phyloP scores from a whole-genome alignment of 2,113 vertebrate species.

The Centropristis striata region DNA sequence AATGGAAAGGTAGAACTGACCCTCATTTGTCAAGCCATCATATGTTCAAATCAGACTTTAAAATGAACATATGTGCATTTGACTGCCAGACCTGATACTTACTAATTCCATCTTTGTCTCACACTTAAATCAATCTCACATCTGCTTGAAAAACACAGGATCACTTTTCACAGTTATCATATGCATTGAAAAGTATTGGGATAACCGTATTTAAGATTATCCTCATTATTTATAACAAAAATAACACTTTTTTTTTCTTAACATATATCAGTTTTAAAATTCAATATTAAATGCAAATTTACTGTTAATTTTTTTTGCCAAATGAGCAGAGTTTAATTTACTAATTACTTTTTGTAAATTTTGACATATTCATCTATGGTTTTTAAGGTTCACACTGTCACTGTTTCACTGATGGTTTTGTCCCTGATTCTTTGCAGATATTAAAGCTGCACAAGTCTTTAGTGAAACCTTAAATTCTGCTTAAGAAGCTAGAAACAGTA shows the following conservation, averaged over 20 bases:
- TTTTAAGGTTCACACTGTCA: neutral
- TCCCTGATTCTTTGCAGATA: conserved; percentile 9
- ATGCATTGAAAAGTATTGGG: neutral
- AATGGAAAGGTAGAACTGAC: neutral
- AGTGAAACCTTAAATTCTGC: conserved; percentile 21
- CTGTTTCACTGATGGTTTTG: neutral
- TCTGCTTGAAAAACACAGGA: conserved; percentile 13
- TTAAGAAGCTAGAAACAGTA: conserved; percentile 52
- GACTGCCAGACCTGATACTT: conserved; percentile 21
- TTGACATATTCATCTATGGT: neutral
- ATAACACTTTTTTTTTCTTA: neutral
- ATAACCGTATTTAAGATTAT: neutral
- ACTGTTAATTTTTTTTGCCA: neutral
- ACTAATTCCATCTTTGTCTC: conserved; percentile 25
- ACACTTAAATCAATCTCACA: conserved; percentile 1
- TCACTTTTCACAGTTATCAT: conserved; percentile 5
- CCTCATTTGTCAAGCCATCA: conserved; percentile 10
- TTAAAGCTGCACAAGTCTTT: conserved; percentile 13
- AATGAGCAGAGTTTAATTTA: too few species aligned
- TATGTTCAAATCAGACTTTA: conserved; percentile 19
- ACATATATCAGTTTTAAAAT: neutral
- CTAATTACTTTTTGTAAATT: neutral
- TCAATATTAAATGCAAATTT: neutral
- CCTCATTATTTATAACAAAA: neutral
- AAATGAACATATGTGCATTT: conserved; percentile 34